phyloP scores from a whole-genome alignment of 1,140 invertebrate genomes.

The Frieseomelitta varia region DNA sequence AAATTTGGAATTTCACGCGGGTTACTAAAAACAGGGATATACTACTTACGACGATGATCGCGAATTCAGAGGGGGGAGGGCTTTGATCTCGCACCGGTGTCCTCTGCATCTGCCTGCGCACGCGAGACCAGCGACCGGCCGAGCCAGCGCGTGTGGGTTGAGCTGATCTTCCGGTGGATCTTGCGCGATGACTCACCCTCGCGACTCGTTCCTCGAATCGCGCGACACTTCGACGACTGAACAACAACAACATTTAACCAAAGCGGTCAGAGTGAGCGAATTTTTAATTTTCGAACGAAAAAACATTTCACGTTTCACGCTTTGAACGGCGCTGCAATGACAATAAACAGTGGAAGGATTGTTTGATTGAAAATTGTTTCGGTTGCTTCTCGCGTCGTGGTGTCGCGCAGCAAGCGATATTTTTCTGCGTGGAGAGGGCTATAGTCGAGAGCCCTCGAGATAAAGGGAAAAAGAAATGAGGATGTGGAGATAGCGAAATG shows the following conservation, averaged over 20 bases:
- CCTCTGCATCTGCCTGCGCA: constrained; percentile 31
- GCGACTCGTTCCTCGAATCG: constrained; percentile 14
- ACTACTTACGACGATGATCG: no score
- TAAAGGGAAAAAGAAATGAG: constrained; percentile 58
- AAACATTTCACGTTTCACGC: no score
- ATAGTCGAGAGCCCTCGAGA: constrained; percentile 42
- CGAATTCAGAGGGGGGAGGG: no score
- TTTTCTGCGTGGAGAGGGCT: constrained; percentile 29
- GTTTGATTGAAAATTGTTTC: no score
- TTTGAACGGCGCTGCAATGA: no score
- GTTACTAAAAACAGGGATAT: no score
- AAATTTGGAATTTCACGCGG: no score
- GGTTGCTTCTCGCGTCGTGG: constrained; percentile 5
- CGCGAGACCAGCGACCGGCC: not conserved
- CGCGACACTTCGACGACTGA: not conserved
- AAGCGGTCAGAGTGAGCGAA: no score
- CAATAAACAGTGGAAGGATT: no score
- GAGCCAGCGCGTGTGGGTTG: constrained; percentile 37
- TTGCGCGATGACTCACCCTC: constrained; percentile 36
- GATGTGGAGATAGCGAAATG: constrained; percentile 41
- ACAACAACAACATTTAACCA: no score
- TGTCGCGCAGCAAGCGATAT: constrained; percentile 29
- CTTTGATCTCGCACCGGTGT: not conserved
- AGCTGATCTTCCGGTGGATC: constrained; percentile 40
- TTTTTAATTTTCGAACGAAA: no score